phyloP scores from a whole-genome alignment of 1,140 invertebrate genomes.

The Notospermus geniculatus region DNA sequence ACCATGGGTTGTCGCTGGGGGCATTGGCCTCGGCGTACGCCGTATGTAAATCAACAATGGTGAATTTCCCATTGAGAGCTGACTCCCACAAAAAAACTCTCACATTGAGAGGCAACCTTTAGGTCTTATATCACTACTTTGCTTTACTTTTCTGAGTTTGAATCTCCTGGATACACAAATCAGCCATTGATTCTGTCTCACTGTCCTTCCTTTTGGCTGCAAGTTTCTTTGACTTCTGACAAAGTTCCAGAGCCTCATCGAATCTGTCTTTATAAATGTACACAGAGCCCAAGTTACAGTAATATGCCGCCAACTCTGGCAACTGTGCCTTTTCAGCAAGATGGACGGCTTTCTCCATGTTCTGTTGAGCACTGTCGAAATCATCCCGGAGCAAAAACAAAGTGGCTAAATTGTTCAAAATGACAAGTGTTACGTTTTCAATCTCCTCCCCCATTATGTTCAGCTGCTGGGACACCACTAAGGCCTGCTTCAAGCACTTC shows the following conservation, averaged over 20 bases:
- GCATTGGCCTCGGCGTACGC: no score
- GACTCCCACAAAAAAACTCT: no score
- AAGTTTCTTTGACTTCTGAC: slow-evolving; percentile 69
- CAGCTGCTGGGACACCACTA: slow-evolving; percentile 65
- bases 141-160: no score
- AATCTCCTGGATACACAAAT: slow-evolving; percentile 59
- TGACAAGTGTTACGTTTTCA: slow-evolving; percentile 72
- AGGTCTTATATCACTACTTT: no score
- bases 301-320: slow-evolving; percentile 65
- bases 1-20: no score
- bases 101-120: no score
- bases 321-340: slow-evolving; percentile 66
- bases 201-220: slow-evolving; percentile 66
- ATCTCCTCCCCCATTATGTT: slow-evolving; percentile 64
- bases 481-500: slow-evolving; percentile 68
- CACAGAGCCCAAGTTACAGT: slow-evolving; percentile 80
- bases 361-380: slow-evolving; percentile 67
- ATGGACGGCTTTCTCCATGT: slow-evolving; percentile 70
- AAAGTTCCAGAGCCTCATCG: slow-evolving; percentile 69
- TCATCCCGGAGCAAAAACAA: slow-evolving; percentile 67
- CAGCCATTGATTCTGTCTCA: slow-evolving; percentile 66
- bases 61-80: no score
- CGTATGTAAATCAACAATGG: no score
- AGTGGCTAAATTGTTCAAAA: slow-evolving; percentile 80
- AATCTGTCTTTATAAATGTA: slow-evolving; percentile 71